phyloP scores from a whole-genome alignment of 1,140 invertebrate genomes.

The Pseudomyrmex flavicornis region DNA sequence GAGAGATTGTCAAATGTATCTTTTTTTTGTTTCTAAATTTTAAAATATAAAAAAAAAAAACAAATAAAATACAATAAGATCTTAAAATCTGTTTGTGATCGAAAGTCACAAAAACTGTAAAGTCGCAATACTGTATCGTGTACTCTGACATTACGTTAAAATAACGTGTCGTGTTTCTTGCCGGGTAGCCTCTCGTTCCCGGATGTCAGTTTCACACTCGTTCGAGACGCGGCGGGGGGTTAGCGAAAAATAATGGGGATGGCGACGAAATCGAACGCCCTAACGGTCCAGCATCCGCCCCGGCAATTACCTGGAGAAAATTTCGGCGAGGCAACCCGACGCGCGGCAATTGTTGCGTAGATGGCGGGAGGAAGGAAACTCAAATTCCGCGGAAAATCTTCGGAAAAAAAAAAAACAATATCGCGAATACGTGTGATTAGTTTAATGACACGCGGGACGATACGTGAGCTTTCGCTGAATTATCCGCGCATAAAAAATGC shows the following conservation, averaged over 20 bases:
- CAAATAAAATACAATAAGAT: too few species aligned
- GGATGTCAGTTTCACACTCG: not conserved
- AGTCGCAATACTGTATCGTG: too few species aligned
- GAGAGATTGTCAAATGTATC: too few species aligned
- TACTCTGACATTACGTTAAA: not conserved
- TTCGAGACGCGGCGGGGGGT: slow-evolving; percentile 6
- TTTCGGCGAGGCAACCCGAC: slow-evolving; percentile 1
- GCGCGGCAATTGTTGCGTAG: not conserved
- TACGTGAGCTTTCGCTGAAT: not conserved
- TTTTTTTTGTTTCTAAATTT: too few species aligned
- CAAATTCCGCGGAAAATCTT: not conserved
- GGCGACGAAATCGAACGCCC: slow-evolving; percentile 60
- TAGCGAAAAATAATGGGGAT: slow-evolving; percentile 33
- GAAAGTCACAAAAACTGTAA: too few species aligned
- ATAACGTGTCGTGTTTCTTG: not conserved
- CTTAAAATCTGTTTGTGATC: too few species aligned
- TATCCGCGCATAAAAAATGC: slow-evolving; percentile 4
- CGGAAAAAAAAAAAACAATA: not conserved
- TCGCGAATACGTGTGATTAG: too few species aligned
- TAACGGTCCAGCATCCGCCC: slow-evolving; percentile 57
- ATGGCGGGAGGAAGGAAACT: not conserved
- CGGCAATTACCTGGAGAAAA: slow-evolving; percentile 62
- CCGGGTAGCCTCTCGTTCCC: too few species aligned
- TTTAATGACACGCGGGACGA: too few species aligned
- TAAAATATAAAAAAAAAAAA: too few species aligned